Evolutionary conservation across 2,888 invertebrate genomes (phyloP), one percentile per base, ranked within the genome.

Genomic region (Lasioglossum pauxillum): DNA sequence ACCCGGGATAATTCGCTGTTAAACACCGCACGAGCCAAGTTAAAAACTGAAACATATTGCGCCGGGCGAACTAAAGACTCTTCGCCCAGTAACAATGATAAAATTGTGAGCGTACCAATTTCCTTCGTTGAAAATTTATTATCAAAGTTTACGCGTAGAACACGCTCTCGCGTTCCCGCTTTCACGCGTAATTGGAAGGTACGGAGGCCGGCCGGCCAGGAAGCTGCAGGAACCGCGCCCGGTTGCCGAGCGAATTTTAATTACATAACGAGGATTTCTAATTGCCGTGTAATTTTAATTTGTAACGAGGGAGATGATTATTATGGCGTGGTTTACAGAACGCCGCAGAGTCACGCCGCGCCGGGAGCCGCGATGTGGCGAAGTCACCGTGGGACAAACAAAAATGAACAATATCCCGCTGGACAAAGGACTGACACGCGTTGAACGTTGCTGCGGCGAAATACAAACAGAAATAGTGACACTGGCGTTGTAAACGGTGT

Each of bases 211-310:
- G 46, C 16, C 69, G n/a, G 57, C 27, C 38, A 38, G 49, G 38
- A 82, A 57, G 49, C 60, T 53, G 49, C 80, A 78, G 75, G 53
- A 35, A 8, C 80, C 41, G n/a, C 57, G n/a, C 57, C 41, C 71
- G 72, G 57, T 69, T 82, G 75, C 82, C 84, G 83, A 79, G 83
- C 53, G 82, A 79, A 75, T 86, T 89, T 90, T 90, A 90, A 90
- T 90, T 86, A 85, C 86, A 77, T 85, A 89, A 90, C 81, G 86
- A 84, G 87, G 75, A 75, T 74, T 83, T 78, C 82, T 89, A 89
- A 90, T 91, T 89, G 81, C 85, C 85, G 86, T 82, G 91, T 90
- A 85, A 87, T 89, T 89, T 89, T 89, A 88, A 89, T 91, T 91
- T 86, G 85, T 80, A 84, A 87, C 83, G 31, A 81, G 89, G 75